Percentiles rank a stretch among this genome's conserved stretches.
phyloP scores from a whole-genome alignment of 2,888 invertebrate species.

The Clunio marinus region DNA sequence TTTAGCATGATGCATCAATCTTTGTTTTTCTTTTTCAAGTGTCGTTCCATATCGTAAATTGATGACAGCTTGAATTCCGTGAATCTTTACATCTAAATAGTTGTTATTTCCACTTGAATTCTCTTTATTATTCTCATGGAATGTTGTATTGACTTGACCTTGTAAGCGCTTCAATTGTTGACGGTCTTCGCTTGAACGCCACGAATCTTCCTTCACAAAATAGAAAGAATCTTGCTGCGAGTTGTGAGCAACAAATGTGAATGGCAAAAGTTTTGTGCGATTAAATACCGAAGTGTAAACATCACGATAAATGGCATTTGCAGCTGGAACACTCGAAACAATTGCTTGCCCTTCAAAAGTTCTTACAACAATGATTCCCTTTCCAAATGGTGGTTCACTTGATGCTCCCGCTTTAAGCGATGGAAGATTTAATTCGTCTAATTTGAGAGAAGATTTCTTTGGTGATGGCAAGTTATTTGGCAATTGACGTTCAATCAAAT shows the following conservation, averaged over 20 bases:
- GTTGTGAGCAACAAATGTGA: slow-evolving; percentile 82
- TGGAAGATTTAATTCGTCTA: slow-evolving; percentile 69
- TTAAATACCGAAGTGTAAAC: slow-evolving; percentile 92
- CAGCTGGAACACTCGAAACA: slow-evolving; percentile 80
- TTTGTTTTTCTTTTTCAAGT: slow-evolving; percentile 80
- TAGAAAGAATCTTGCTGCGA: slow-evolving; percentile 89
- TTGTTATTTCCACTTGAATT: slow-evolving; percentile 66
- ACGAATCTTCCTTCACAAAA: slow-evolving; percentile 86
- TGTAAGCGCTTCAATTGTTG: slow-evolving; percentile 84
- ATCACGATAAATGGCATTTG: slow-evolving; percentile 85
- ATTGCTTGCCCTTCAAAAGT: slow-evolving; percentile 74
- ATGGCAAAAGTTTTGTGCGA: slow-evolving; percentile 78
- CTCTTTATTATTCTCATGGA: slow-evolving; percentile 75
- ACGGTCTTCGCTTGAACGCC: slow-evolving; percentile 84
- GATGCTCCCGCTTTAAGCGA: slow-evolving; percentile 74
- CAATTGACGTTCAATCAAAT: slow-evolving; percentile 73
- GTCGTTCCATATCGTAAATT: slow-evolving; percentile 93
- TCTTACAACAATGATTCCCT: slow-evolving; percentile 78
- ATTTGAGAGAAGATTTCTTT: slow-evolving; percentile 73
- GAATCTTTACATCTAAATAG: slow-evolving; percentile 86
- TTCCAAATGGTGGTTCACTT: slow-evolving; percentile 84
- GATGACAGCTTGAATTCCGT: slow-evolving; percentile 83
- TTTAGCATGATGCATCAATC: slow-evolving; percentile 86
- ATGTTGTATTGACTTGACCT: slow-evolving; percentile 85
- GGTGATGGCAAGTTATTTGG: slow-evolving; percentile 74